phyloP scores from a whole-genome alignment of 2,113 vertebrate species.

The Pampusana beccarii region DNA sequence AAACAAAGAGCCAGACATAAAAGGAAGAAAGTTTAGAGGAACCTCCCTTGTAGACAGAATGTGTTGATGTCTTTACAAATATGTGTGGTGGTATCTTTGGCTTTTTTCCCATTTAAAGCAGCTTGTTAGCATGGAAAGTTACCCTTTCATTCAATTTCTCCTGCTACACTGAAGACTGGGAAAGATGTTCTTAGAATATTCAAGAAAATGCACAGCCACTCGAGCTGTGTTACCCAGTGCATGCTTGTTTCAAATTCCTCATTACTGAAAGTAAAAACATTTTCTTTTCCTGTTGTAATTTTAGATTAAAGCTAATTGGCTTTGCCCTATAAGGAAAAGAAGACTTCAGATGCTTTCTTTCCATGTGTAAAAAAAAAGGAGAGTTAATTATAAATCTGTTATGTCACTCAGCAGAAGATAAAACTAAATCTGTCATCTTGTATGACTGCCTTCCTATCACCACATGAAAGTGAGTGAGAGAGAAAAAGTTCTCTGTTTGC shows the following conservation, averaged over 20 bases:
- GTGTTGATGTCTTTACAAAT: not conserved
- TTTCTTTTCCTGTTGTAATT: not conserved
- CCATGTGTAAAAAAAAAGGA: not conserved
- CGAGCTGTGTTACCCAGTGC: not conserved
- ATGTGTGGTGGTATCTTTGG: not conserved
- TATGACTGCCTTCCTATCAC: not conserved
- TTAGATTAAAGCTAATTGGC: not conserved
- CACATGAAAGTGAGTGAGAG: not conserved
- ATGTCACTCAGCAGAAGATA: not conserved
- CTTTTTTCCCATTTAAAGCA: not conserved
- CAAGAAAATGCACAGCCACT: not conserved
- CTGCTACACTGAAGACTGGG: not conserved
- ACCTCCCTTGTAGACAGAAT: not conserved
- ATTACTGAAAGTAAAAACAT: not conserved
- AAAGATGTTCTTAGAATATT: not conserved
- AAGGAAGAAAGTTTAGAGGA: not conserved
- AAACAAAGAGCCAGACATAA: not conserved
- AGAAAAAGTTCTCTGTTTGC: not conserved
- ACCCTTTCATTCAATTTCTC: not conserved
- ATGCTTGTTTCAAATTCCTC: not conserved
- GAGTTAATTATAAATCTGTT: not conserved
- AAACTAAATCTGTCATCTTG: not conserved
- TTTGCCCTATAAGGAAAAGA: not conserved
- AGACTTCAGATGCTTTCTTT: not conserved
- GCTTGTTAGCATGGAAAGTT: not conserved